Evolutionary conservation across 2,797 vertebrate genomes (phyloP).

Genomic region (Hypotaenidia okinawae): DNA sequence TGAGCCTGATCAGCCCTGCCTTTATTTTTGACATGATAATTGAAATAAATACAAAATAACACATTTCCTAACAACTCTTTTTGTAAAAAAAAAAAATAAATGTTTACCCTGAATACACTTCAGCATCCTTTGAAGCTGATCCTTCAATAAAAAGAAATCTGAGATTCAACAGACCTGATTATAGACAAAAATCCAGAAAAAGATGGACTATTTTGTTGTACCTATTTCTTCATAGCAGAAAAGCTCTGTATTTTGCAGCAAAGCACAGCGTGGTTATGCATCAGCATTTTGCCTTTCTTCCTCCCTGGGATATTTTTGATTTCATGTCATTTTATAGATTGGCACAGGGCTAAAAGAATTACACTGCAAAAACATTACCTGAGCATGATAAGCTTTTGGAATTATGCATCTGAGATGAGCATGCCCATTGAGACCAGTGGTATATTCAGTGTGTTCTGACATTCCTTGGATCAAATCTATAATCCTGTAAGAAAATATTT

Average conservation of each 20-base stretch:
- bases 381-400: background rate
- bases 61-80: background rate
- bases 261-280: background rate
- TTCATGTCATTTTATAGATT: background rate
- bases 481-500: background rate
- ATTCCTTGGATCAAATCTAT: background rate
- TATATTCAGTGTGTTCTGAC: background rate
- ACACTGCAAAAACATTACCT: background rate
- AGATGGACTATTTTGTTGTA: background rate
- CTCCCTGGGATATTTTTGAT: background rate
- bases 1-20: background rate
- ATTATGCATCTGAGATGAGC: background rate
- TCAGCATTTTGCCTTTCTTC: background rate
- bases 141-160: background rate
- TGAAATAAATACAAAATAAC: background rate
- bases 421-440: background rate
- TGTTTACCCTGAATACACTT: background rate
- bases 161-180: background rate
- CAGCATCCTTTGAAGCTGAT: background rate
- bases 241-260: background rate
- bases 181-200: background rate
- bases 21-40: background rate
- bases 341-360: background rate
- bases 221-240: background rate
- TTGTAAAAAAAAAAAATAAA: background rate